Base-by-base conservation (phyloP, 1,140 invertebrate species). In the Cotesia glomerata region DNA sequence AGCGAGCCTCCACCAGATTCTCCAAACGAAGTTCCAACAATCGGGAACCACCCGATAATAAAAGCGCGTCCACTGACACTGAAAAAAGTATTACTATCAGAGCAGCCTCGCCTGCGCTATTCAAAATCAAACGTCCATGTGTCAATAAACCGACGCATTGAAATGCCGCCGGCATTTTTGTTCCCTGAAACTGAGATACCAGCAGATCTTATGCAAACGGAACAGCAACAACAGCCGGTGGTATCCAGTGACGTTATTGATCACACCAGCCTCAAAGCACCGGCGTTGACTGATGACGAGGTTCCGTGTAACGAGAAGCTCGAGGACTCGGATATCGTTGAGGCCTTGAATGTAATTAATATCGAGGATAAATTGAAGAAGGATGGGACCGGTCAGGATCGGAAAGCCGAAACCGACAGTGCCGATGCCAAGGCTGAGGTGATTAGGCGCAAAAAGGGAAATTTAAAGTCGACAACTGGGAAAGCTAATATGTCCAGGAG, bases 101-200 rank as follows among this genome's bases (percentile, higher is more conserved):
- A 95, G 81, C 92, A 93, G 74, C 93, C 93, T 1, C 93, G 92
- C 73, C 84, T 94, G 26, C 89, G 92, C 79, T 91, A 90, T 74
- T 82, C 89, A 71, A 84, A 87, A 80, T 84, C 88, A 36, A 86
- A 88, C 81, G 87, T 92, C 26, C 90, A 91, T 78, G 89, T 93
- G 52, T 91, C 90, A 70, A 93, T 92, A 78, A 93, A 92, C 78
- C 87, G 93, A 65, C 87, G 92, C 56, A 95, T 93, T 77, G 94
- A 95, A 85, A 93, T 95, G 91, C 93, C 93, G 39, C 93, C 93
- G 14, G 90, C 92, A 16, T 94, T 94, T 81, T 86, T 94, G 51
- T 95, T 94, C 83, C 92, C 93, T 18, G 93, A 95, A 85, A 91
- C 90, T 78, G 91, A 92, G 78, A 88, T 89, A 64, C 90, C 90